Evolutionary conservation across 2,797 vertebrate genomes (phyloP).

Genomic region (Parauchenoglanis ngamensis): DNA sequence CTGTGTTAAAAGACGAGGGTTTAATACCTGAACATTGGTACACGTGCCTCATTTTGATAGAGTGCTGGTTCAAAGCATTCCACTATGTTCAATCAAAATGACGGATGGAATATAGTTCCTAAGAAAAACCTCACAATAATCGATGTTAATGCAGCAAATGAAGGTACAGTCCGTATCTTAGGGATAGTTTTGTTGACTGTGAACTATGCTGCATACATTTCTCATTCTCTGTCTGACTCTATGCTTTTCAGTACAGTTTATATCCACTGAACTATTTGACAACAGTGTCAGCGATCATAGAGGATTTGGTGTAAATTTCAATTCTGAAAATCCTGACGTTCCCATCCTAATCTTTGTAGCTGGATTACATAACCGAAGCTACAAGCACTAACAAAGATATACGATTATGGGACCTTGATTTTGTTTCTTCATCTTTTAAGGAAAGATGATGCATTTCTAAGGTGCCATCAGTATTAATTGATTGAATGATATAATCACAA

Average conservation of each 20-base stretch:
- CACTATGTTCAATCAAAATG: constrained; percentile 55
- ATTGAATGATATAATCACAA: background rate
- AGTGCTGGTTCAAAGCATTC: constrained; percentile 58
- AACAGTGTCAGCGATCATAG: background rate
- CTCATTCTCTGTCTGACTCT: background rate
- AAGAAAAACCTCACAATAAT: constrained; percentile 1
- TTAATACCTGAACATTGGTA: constrained; percentile 16
- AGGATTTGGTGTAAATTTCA: background rate
- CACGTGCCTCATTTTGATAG: constrained; percentile 58
- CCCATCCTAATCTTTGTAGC: background rate
- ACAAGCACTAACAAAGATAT: background rate
- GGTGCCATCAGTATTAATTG: background rate
- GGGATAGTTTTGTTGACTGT: background rate
- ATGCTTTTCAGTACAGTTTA: background rate
- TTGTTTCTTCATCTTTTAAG: background rate
- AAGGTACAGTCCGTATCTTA: background rate
- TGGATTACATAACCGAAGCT: background rate
- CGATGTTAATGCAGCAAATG: background rate
- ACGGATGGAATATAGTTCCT: constrained; percentile 21
- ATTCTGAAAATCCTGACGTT: background rate
- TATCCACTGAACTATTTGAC: background rate
- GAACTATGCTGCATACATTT: background rate
- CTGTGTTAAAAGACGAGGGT: constrained; percentile 14
- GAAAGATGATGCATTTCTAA: background rate
- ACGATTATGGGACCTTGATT: background rate